phyloP scores from a whole-genome alignment of 2,888 invertebrate genomes.

The Trichacis sp. region DNA sequence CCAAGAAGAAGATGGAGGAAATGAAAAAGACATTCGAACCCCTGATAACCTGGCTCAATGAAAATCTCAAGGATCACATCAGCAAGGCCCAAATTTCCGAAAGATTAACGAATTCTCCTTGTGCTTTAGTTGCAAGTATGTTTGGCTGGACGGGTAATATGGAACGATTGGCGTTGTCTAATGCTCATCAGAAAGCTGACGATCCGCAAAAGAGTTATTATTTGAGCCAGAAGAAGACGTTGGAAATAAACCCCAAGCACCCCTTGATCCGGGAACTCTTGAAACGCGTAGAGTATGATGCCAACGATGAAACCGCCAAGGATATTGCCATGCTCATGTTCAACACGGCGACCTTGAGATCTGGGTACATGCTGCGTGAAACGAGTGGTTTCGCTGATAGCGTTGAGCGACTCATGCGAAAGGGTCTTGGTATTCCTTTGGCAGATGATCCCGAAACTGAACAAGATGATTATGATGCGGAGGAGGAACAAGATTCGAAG shows the following conservation, averaged over 20 bases:
- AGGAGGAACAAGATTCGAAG: slow-evolving; percentile 53
- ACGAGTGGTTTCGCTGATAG: slow-evolving; percentile 89
- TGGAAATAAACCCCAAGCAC: slow-evolving; percentile 98
- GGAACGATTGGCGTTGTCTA: slow-evolving; percentile 92
- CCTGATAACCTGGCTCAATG: slow-evolving; percentile 89
- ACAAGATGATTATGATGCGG: slow-evolving; percentile 49
- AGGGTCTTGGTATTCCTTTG: slow-evolving; percentile 80
- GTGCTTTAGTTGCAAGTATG: slow-evolving; percentile 94
- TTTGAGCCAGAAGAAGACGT: slow-evolving; percentile 92
- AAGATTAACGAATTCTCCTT: slow-evolving; percentile 90
- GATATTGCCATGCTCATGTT: slow-evolving; percentile 91
- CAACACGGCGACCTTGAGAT: slow-evolving; percentile 91
- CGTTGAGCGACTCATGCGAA: slow-evolving; percentile 91
- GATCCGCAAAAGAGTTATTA: slow-evolving; percentile 92
- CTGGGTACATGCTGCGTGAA: slow-evolving; percentile 93
- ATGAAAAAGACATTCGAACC: slow-evolving; percentile 87
- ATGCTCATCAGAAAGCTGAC: slow-evolving; percentile 96
- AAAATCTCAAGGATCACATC: slow-evolving; percentile 83
- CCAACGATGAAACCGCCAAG: slow-evolving; percentile 82
- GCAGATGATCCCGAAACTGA: slow-evolving; percentile 75
- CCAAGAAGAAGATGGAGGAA: slow-evolving; percentile 82
- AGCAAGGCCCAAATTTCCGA: slow-evolving; percentile 88
- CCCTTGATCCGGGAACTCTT: slow-evolving; percentile 93
- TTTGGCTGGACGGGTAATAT: slow-evolving; percentile 99
- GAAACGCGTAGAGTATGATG: slow-evolving; percentile 82